A percentile compares a stretch with the other conserved stretches of the same genome.
Evolutionary conservation across 1,140 invertebrate genomes (phyloP).

Genomic region (Calliphora vicina): DNA sequence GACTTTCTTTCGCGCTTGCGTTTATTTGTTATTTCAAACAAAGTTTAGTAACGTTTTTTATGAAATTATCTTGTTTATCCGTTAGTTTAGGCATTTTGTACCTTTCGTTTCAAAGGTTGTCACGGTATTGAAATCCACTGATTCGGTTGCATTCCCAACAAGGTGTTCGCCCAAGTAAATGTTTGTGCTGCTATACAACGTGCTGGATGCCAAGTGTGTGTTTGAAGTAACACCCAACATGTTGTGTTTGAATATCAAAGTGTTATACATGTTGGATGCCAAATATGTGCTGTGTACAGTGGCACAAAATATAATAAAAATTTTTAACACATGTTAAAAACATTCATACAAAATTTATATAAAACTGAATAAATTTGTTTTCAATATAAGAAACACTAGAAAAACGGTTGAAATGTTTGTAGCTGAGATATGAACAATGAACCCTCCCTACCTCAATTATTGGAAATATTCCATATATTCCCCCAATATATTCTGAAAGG

Average conservation of each 20-base stretch:
- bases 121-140: neutral
- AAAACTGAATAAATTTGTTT: too few species aligned
- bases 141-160: neutral
- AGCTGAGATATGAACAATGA: too few species aligned
- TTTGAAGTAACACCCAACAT: neutral
- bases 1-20: neutral
- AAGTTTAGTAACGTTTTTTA: neutral
- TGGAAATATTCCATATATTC: too few species aligned
- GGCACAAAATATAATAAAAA: too few species aligned
- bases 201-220: neutral
- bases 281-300: neutral
- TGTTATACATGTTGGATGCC: neutral
- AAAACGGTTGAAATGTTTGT: too few species aligned
- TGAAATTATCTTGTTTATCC: neutral
- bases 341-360: too few species aligned
- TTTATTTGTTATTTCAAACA: neutral
- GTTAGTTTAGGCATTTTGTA: neutral
- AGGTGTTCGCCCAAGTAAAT: neutral
- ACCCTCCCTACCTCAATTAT: too few species aligned
- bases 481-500: too few species aligned
- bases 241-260: neutral
- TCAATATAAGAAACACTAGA: too few species aligned
- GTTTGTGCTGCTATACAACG: neutral
- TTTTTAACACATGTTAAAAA: too few species aligned
- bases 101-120: conserved; percentile 2